Percentiles rank a stretch among this genome's conserved stretches.
Conservation (phyloP, 2,888 invertebrate genomes). For the Phyllotreta cruciferae region DNA sequence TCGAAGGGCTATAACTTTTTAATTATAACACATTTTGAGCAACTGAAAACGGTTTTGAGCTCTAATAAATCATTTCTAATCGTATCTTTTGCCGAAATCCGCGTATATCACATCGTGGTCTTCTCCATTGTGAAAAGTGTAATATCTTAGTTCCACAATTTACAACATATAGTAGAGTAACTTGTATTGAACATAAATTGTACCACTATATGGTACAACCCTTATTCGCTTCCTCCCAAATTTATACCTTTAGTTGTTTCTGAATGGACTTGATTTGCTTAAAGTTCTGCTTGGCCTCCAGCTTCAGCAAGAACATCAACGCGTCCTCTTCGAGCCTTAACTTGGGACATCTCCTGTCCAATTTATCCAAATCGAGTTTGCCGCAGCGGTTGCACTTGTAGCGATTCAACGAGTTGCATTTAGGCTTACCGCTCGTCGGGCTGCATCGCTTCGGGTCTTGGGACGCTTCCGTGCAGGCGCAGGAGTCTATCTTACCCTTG, state of each 20-base stretch:
- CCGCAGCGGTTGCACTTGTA: conserved; percentile 12
- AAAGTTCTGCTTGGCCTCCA: conserved; percentile 39
- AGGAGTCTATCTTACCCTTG: conserved; percentile 1
- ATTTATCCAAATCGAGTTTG: conserved; percentile 8
- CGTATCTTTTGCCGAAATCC: no score
- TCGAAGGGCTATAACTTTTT: no score
- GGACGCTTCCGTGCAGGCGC: not conserved
- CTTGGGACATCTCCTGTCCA: not conserved
- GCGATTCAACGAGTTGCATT: conserved; percentile 1
- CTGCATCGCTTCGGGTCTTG: not conserved
- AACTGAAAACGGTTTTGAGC: no score
- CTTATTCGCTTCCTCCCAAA: no score
- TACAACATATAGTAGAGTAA: no score
- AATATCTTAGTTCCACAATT: no score
- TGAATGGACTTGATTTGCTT: conserved; percentile 38
- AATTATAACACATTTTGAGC: no score
- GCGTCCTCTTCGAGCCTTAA: conserved; percentile 29
- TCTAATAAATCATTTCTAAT: no score
- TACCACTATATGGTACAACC: no score
- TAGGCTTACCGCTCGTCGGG: not conserved
- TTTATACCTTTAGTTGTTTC: conserved; percentile 33
- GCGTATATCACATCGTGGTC: no score
- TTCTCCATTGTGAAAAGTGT: no score
- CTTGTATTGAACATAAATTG: no score
- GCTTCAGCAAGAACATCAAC: conserved; percentile 33